These are phyloP conservation scores for Polypedilum vanderplanki DNA, from an alignment of 1,140 invertebrate genomes.

Conservation along the genomic window DNA sequence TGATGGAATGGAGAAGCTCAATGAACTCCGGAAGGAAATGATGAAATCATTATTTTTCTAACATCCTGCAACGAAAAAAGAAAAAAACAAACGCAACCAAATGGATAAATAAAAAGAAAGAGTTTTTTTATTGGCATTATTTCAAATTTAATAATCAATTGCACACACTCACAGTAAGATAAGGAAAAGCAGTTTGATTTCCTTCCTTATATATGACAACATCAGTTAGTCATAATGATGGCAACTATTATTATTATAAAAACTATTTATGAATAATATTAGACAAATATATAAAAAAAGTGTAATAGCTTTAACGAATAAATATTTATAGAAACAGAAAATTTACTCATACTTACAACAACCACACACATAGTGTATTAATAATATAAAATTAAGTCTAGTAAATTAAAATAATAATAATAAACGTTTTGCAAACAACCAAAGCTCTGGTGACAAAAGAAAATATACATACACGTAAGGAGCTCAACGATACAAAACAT, in stretches of 20 bases:
- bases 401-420: not conserved
- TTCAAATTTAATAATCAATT: not conserved
- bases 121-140: not conserved
- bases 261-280: not conserved
- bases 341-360: too few relatives aligned
- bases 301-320: constrained; percentile 13
- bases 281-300: constrained; percentile 10
- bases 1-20: not conserved
- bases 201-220: not conserved
- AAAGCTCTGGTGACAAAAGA: not conserved
- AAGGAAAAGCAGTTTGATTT: not conserved
- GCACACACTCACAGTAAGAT: not conserved
- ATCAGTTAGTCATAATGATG: too few relatives aligned
- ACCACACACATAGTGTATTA: too few relatives aligned
- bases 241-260: too few relatives aligned
- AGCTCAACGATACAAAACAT: too few relatives aligned
- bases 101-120: not conserved
- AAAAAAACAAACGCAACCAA: not conserved
- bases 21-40: constrained; percentile 21
- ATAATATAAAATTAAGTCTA: too few relatives aligned
- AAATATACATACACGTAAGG: too few relatives aligned
- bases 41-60: constrained; percentile 20
- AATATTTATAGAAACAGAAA: constrained; percentile 15
- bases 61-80: not conserved
- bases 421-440: not conserved